phyloP scores from a whole-genome alignment of 2,888 invertebrate genomes.

The Noctua fimbriata region DNA sequence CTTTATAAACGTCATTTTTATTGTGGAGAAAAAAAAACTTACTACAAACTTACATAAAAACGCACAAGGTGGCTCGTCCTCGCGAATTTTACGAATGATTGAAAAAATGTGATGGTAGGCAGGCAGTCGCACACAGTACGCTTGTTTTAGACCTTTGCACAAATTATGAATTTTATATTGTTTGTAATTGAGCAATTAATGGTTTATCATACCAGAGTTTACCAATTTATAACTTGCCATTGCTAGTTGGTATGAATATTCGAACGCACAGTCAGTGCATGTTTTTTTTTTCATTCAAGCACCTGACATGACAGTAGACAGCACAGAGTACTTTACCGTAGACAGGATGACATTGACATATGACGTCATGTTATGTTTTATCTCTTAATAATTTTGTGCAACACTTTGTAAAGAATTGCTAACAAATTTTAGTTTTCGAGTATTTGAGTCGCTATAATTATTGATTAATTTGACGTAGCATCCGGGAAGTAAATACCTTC shows the following conservation, averaged over 20 bases:
- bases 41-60: neutral
- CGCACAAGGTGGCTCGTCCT: neutral
- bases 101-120: neutral
- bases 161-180: neutral
- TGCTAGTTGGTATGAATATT: neutral
- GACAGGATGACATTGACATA: conserved; percentile 59
- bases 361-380: conserved; percentile 69
- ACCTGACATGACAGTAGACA: conserved; percentile 20
- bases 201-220: neutral
- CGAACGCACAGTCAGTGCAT: neutral
- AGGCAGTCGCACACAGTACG: neutral
- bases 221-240: neutral
- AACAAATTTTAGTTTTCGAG: conserved; percentile 55
- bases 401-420: conserved; percentile 44
- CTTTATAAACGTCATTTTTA: neutral
- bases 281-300: conserved; percentile 34
- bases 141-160: neutral
- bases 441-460: conserved; percentile 4
- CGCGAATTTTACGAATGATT: neutral
- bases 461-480: conserved; percentile 19
- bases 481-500: conserved; percentile 7
- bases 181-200: neutral
- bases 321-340: too few species aligned
- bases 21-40: too few species aligned
- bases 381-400: conserved; percentile 45